phyloP scores from a whole-genome alignment of 2,888 invertebrate species.

The Lacanobia wlatinum region DNA sequence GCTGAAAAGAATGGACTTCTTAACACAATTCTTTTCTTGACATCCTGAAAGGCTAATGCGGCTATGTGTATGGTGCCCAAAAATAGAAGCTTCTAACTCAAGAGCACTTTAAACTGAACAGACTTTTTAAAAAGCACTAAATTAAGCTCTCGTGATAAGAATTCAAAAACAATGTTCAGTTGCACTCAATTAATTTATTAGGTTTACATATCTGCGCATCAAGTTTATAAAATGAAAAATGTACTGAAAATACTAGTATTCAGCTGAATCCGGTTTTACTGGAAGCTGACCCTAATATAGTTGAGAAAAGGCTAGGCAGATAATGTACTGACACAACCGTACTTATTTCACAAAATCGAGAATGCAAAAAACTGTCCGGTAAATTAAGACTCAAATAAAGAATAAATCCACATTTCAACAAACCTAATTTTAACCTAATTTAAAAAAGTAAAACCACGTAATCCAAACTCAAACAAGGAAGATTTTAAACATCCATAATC shows the following conservation, averaged over 20 bases:
- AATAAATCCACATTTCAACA: not conserved
- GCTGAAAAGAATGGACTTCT: not conserved
- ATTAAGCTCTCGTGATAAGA: constrained; percentile 12
- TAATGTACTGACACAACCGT: too few relatives aligned
- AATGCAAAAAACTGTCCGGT: not conserved
- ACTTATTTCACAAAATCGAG: not conserved
- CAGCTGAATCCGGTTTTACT: too few relatives aligned
- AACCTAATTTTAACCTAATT: constrained; percentile 26
- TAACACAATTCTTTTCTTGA: constrained; percentile 3
- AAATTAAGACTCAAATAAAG: constrained; percentile 2
- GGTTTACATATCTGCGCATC: not conserved
- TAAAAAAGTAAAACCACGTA: constrained; percentile 33
- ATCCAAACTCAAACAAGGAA: constrained; percentile 51
- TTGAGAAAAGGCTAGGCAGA: too few relatives aligned
- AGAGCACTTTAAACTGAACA: constrained; percentile 45
- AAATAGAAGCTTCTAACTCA: constrained; percentile 51
- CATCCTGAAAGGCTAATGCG: not conserved
- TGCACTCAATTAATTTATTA: not conserved
- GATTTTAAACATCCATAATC: constrained; percentile 63
- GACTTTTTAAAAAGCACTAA: constrained; percentile 15
- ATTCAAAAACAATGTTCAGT: not conserved
- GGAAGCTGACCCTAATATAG: too few relatives aligned
- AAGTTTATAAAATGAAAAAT: not conserved
- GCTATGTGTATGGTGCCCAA: not conserved
- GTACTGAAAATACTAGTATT: not conserved